Evolutionary conservation across 2,113 vertebrate species (phyloP).

Genomic region (Pelvicachromis taeniatus): DNA sequence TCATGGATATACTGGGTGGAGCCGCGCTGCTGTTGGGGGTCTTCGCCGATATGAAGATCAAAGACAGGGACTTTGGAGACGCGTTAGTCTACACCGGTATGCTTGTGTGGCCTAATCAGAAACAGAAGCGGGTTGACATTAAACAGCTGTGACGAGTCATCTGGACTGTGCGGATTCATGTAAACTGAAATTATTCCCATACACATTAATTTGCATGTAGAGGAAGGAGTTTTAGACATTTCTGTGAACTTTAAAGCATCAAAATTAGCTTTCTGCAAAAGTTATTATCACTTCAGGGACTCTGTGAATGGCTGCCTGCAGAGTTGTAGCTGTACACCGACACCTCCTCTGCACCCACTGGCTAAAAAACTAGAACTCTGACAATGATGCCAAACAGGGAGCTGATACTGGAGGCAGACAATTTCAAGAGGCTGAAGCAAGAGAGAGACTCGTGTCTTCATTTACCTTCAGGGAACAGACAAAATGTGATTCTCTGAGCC

Average conservation of each 20-base stretch:
- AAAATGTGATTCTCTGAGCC: neutral
- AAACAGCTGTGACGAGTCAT: neutral
- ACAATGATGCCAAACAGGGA: neutral
- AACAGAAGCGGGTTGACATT: neutral
- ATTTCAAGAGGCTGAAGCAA: neutral
- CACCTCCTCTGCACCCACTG: neutral
- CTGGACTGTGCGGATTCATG: neutral
- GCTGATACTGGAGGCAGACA: neutral
- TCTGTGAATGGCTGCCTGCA: neutral
- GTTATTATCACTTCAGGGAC: neutral
- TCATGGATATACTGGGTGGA: slow-evolving; percentile 81
- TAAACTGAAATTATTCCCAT: neutral
- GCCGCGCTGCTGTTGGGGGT: slow-evolving; percentile 80
- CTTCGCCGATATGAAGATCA: slow-evolving; percentile 78
- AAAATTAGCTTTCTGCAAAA: neutral
- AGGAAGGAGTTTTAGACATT: neutral
- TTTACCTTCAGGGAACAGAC: neutral
- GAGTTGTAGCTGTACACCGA: neutral
- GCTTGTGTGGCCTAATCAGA: neutral
- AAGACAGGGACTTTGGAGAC: slow-evolving; percentile 83
- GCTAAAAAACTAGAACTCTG: neutral
- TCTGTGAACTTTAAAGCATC: neutral
- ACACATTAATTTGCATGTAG: neutral
- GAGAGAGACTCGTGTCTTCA: neutral
- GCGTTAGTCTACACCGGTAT: slow-evolving; percentile 80